These are phyloP conservation scores for Okapia johnstoni DNA, from an alignment of 2,113 vertebrate genomes.

Conservation along the genomic window DNA sequence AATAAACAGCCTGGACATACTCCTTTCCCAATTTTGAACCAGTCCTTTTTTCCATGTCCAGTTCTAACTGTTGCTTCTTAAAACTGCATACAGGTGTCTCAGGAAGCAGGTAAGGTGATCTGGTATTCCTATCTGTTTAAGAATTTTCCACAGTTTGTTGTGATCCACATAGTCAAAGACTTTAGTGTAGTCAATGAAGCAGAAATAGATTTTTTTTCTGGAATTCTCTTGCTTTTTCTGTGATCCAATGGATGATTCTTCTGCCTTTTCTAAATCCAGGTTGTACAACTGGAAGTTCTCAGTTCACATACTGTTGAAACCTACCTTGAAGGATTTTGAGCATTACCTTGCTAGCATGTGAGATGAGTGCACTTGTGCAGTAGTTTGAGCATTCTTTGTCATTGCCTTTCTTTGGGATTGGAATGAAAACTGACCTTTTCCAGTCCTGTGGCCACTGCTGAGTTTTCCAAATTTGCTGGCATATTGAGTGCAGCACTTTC, in stretches of 20 bases:
- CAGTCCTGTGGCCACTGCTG: neutral
- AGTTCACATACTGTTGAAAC: neutral
- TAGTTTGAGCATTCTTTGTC: neutral
- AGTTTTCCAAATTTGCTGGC: neutral
- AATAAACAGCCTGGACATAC: neutral
- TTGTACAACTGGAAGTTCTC: neutral
- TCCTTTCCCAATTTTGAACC: neutral
- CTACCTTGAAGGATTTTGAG: neutral
- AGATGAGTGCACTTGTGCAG: neutral
- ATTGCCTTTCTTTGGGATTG: neutral
- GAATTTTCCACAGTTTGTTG: neutral
- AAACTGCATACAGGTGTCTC: neutral
- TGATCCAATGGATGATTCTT: neutral
- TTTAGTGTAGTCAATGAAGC: neutral
- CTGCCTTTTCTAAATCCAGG: neutral
- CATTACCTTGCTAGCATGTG: neutral
- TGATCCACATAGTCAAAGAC: neutral
- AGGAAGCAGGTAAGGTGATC: neutral
- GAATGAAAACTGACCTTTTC: neutral
- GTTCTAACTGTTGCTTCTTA: neutral
- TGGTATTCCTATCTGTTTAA: neutral
- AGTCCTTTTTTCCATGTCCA: neutral
- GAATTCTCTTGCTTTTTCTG: neutral
- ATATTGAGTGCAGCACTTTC: neutral
- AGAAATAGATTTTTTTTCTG: neutral